Evolutionary conservation across 2,888 invertebrate species (phyloP), one percentile per base, ranked within the genome.

Genomic region (Trachelus stipa): DNA sequence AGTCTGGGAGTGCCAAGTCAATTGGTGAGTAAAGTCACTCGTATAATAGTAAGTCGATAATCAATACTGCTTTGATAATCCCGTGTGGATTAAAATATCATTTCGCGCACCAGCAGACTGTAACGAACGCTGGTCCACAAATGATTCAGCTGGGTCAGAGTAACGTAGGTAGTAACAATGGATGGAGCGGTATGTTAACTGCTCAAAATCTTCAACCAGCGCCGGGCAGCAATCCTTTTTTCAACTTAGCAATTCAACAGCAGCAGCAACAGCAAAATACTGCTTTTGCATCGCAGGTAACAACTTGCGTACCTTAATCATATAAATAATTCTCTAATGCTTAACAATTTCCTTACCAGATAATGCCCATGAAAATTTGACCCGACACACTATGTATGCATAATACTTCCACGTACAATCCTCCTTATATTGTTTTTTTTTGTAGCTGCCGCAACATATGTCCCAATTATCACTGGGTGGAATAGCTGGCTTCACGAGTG

Each of bases 381-480:
- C 35, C 12, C 31, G 4, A 68, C 15, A 74, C 40, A 34, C 68
- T 40, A 69, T 35, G 4, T 23, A n/a, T 34, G 12, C 35, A 9
- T 40, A 33, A 69, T 30, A 11, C 31, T 76, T 12, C 69, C 37
- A 69, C 31, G 30, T 74, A 68, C 56, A 23, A 2, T 77, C 37
- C 12, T 77, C 40, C 75, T 77, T 73, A 56, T 73, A 71, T 31
- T 68, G 11, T 71, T 37, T 79, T 37, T 79, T 69, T 12, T 86
- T 87, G 37, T 81, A 91, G 91, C 83, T 93, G 81, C 92, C 92
- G 71, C 93, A 93, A 85, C 93, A 93, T 87, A 93, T 93, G 90
- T 90, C 92, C 31, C 93, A 92, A 87, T 89, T 93, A 87, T 91
- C 92, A 76, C 85, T 93, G 79, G 85, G 88, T 71, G 88, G 88